phyloP scores from a whole-genome alignment of 2,888 invertebrate genomes.

The Brassicogethes aeneus region DNA sequence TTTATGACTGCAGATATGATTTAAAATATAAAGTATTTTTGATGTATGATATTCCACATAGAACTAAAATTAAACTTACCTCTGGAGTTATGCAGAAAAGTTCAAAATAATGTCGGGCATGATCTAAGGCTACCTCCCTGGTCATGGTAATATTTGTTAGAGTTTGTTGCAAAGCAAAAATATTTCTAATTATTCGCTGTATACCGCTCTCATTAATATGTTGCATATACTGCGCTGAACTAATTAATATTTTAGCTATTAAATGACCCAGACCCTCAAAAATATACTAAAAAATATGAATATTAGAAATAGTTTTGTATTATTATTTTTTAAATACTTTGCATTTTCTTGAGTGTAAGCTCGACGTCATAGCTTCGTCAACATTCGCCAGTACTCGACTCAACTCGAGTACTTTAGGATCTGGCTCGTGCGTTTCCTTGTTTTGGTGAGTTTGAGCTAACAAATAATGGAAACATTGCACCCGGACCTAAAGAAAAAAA shows the following conservation, averaged over 20 bases:
- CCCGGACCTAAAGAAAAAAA: slow-evolving; percentile 55
- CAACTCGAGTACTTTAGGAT: slow-evolving; percentile 66
- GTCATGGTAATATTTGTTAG: slow-evolving; percentile 77
- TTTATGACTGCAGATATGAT: neutral
- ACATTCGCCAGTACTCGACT: slow-evolving; percentile 69
- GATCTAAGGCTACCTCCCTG: slow-evolving; percentile 75
- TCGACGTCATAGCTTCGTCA: slow-evolving; percentile 67
- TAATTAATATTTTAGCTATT: slow-evolving; percentile 70
- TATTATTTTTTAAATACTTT: slow-evolving; percentile 45
- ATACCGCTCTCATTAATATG: slow-evolving; percentile 74
- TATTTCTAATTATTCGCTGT: slow-evolving; percentile 77
- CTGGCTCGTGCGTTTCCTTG: slow-evolving; percentile 68
- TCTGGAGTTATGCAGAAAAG: slow-evolving; percentile 75
- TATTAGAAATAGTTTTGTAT: slow-evolving; percentile 4
- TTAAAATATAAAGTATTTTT: too few relatives aligned
- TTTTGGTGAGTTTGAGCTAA: slow-evolving; percentile 44
- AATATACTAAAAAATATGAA: slow-evolving; percentile 58
- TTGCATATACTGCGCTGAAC: slow-evolving; percentile 69
- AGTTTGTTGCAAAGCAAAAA: slow-evolving; percentile 76
- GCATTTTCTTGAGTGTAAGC: slow-evolving; percentile 67
- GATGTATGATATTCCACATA: too few relatives aligned
- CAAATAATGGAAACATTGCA: slow-evolving; percentile 93
- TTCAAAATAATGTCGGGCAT: slow-evolving; percentile 83
- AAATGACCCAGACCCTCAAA: slow-evolving; percentile 81
- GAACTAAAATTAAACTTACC: too few relatives aligned